Conservation (phyloP, 2,113 vertebrate species). For the Cheilinus undulatus region DNA sequence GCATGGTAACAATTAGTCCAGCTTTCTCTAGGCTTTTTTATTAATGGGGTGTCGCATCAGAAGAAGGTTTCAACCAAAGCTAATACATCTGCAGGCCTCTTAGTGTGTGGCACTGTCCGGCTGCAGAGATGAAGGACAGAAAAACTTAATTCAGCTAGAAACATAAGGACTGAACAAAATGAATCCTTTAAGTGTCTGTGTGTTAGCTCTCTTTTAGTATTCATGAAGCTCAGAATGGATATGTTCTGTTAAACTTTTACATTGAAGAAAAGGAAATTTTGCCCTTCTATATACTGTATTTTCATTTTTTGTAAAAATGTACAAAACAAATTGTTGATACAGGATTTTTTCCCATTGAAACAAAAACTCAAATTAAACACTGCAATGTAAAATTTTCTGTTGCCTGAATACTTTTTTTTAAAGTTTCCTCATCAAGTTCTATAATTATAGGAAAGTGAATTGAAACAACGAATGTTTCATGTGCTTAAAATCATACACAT, state of each 20-base stretch:
- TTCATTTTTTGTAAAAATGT: background rate
- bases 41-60: constrained; percentile 82
- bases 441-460: background rate
- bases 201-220: background rate
- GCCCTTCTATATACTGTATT: background rate
- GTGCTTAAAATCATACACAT: background rate
- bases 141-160: constrained; percentile 15
- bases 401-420: background rate
- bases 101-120: constrained; percentile 54
- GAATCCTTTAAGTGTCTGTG: constrained; percentile 10
- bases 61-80: constrained; percentile 73
- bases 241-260: no score
- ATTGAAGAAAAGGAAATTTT: background rate
- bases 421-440: background rate
- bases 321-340: constrained; percentile 12
- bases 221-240: background rate
- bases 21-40: constrained; percentile 81
- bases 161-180: background rate
- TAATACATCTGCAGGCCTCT: constrained; percentile 62
- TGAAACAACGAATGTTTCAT: background rate
- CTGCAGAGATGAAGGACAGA: constrained; percentile 21
- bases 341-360: background rate
- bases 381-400: no score
- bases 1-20: constrained; percentile 85
- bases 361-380: background rate